Evolutionary conservation across 2,888 invertebrate species (phyloP).

Genomic region (Auanema sp.): DNA sequence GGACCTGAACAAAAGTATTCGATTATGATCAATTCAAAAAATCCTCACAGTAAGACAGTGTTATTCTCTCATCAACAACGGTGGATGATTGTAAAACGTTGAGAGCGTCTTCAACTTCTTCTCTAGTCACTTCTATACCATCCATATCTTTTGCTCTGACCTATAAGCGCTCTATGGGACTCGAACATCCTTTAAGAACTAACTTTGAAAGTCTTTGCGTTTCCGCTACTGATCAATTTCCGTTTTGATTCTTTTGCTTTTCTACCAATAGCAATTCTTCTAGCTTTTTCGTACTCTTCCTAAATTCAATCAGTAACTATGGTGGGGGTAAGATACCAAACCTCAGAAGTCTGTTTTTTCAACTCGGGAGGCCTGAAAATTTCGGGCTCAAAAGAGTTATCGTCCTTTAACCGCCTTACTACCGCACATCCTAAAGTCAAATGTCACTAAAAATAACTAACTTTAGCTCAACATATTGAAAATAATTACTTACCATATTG

Average conservation of each 20-base stretch:
- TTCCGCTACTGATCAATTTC: constrained; percentile 6
- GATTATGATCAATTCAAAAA: too few species aligned
- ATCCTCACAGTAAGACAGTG: neutral
- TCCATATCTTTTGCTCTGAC: constrained; percentile 14
- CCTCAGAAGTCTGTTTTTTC: too few species aligned
- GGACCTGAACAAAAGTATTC: too few species aligned
- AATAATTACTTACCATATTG: constrained; percentile 16
- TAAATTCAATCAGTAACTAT: neutral
- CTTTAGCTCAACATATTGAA: too few species aligned
- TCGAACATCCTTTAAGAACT: neutral
- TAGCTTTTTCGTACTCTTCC: constrained; percentile 13
- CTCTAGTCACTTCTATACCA: constrained; percentile 14
- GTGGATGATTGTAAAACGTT: neutral
- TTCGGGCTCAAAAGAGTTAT: too few species aligned
- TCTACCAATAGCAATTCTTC: constrained; percentile 18
- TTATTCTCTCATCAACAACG: neutral
- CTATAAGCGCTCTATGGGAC: constrained; percentile 1
- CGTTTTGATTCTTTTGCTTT: constrained; percentile 20
- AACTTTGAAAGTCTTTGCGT: constrained; percentile 16
- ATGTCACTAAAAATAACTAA: too few species aligned
- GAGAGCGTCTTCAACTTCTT: constrained; percentile 7
- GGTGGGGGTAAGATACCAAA: too few species aligned
- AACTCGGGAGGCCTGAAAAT: too few species aligned
- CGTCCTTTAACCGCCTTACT: too few species aligned
- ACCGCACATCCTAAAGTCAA: too few species aligned